Conservation (phyloP, 2,113 vertebrate species). For the Engystomops pustulosus region DNA sequence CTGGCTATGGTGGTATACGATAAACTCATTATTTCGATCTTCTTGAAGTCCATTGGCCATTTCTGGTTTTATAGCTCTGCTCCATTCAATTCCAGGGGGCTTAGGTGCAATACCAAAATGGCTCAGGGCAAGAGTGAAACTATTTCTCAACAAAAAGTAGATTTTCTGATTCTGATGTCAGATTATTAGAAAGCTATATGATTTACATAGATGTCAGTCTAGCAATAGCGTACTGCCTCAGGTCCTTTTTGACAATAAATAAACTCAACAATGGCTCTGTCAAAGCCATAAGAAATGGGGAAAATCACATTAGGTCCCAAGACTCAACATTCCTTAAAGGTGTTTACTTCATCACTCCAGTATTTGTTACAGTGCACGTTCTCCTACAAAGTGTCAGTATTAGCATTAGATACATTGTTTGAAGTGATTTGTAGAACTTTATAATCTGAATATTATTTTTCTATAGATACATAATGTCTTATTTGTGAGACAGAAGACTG, state of each 20-base stretch:
- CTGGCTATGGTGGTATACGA: too few relatives aligned
- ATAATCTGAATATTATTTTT: constrained; percentile 15
- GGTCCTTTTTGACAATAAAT: neutral
- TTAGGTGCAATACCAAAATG: too few relatives aligned
- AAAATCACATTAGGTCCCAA: neutral
- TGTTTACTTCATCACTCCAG: neutral
- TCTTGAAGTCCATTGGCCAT: neutral
- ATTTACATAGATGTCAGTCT: neutral
- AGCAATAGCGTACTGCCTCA: too few relatives aligned
- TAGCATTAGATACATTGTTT: neutral
- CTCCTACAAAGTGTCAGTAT: neutral
- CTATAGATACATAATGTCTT: constrained; percentile 8
- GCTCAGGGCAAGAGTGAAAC: too few relatives aligned
- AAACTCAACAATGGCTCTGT: neutral
- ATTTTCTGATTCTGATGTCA: too few relatives aligned
- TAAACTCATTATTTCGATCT: too few relatives aligned
- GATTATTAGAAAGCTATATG: too few relatives aligned
- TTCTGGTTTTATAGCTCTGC: too few relatives aligned
- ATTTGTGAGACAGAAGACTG: neutral
- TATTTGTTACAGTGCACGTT: neutral
- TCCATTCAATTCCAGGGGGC: neutral
- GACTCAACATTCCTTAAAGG: neutral
- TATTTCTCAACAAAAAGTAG: too few relatives aligned
- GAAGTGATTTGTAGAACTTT: constrained; percentile 11
- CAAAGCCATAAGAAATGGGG: neutral